Base-by-base conservation (phyloP, 2,888 invertebrate genomes). In the Nasonia oneida region DNA sequence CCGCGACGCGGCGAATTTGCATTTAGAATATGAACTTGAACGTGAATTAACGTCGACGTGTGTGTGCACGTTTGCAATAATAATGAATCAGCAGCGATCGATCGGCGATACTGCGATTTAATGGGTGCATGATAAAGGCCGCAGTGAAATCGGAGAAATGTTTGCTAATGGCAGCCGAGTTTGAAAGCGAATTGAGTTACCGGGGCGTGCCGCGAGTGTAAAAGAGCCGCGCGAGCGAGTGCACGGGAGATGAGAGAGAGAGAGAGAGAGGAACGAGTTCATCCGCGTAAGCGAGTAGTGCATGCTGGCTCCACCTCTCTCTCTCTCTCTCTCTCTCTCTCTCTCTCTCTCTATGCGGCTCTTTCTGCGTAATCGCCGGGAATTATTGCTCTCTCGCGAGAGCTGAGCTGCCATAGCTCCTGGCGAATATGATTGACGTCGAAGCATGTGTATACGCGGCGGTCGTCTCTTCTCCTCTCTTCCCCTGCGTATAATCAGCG, bases 1-100 rank as follows among this genome's bases (percentile, higher is more conserved):
- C 18, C 29, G 12, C 5, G 4, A 76, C n/a, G 76, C 6, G 57
- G 14, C 39, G 29, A 50, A 61, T 84, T 84, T 75, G 70, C 80
- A 81, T 84, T 81, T 76, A 71, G 81, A 84, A 84, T 37, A 37
- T 76, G 75, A 84, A 76, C 78, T 82, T 76, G 75, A 82, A 76
- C 75, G 37, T 67, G 67, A 57, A 57, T 0, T 47, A 42, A 15
- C 23, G 23, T 18, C 3, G 1, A 53, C 3, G 53, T 18, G 10
- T 18, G 10, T 53, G 10, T 14, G 15, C 15, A 1, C 2, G 10
- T 53, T 53, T 53, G 15, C 18, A 8, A 10, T 53, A 18, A 18
- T 18, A 10, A 53, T 53, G 18, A 14, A 18, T 18, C 3, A 18
- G 18, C 15, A 53, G 18, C 18, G 53, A 53, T 53, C 53, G 53